These are phyloP conservation scores for Aramus guarauna DNA, from an alignment of 2,113 vertebrate species.

Conservation along the genomic window DNA sequence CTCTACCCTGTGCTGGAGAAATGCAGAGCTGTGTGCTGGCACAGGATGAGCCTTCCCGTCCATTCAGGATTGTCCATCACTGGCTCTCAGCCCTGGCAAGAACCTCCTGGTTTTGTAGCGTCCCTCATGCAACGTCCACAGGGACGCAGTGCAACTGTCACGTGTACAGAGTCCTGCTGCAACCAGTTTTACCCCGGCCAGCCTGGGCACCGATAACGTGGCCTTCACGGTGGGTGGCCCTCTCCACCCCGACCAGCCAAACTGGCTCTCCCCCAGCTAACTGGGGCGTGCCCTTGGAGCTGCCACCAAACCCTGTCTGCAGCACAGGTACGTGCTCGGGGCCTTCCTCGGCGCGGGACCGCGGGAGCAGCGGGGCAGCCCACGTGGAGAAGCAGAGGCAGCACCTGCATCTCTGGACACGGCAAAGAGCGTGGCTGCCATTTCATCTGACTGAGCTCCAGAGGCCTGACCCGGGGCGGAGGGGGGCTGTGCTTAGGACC, in stretches of 20 bases:
- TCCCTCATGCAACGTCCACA: not conserved
- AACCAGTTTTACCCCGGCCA: not conserved
- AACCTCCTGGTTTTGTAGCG: not conserved
- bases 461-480: not conserved
- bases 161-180: rapidly evolving
- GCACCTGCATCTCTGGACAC: not conserved
- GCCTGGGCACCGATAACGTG: rapidly evolving
- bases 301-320: not conserved
- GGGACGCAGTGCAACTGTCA: rapidly evolving
- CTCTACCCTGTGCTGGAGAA: not conserved
- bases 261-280: not conserved
- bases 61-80: not conserved
- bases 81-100: not conserved
- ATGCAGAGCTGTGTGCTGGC: not conserved
- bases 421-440: not conserved
- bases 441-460: not conserved
- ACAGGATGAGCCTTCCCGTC: not conserved
- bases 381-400: not conserved
- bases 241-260: not conserved
- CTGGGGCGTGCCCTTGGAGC: rapidly evolving
- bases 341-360: rapidly evolving
- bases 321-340: rapidly evolving
- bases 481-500: not conserved
- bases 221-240: not conserved
- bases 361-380: not conserved